Base-by-base conservation (phyloP, 2,797 vertebrate species). In the Sebastes alutus region DNA sequence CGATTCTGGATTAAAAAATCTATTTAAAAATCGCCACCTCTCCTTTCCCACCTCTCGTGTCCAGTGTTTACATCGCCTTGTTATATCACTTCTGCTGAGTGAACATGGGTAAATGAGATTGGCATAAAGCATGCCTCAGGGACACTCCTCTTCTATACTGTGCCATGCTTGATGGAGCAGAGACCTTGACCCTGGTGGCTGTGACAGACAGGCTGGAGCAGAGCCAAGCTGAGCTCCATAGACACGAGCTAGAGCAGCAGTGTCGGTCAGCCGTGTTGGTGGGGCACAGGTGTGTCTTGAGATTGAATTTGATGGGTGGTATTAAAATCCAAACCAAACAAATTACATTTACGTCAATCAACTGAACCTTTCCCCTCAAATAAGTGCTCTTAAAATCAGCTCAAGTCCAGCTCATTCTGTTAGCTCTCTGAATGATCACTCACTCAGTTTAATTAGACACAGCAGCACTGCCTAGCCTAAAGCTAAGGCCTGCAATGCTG, bases 71-170 rank as follows among this genome's bases (percentile, higher is more conserved):
- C 63, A 61, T 56, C 49, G 56, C 62, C 27, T 23, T 63, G 46
- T 72, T 25, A 55, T 60, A 64, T 70, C 58, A 70, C 38, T 64
- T 6, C 23, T 12, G 65, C 70, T 84, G 54, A 70, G 73, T 67
- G 76, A 61, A 84, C 72, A 42, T 58, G 58, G 72, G 20, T 52
- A 38, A 70, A 80, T 78, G 56, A 20, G 60, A 64, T 16, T 54
- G 61, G 42, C 67, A 33, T 62, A 66, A 66, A 86, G 52, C 55
- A 16, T 29, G 33, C 76, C 74, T 77, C 66, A 33, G 73, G 69
- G 69, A 49, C 58, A 30, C 2, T 65, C 25, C 32, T 46, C 38
- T 80, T 22, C 16, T 14, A 2, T 63, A 25, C 70, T 35, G 30
- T 54, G n/a, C 49, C 2, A 3, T 59, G 71, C 54, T 23, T 49